These are phyloP conservation scores for Acleris holmiana DNA, from an alignment of 2,888 invertebrate species.

Conservation along the genomic window DNA sequence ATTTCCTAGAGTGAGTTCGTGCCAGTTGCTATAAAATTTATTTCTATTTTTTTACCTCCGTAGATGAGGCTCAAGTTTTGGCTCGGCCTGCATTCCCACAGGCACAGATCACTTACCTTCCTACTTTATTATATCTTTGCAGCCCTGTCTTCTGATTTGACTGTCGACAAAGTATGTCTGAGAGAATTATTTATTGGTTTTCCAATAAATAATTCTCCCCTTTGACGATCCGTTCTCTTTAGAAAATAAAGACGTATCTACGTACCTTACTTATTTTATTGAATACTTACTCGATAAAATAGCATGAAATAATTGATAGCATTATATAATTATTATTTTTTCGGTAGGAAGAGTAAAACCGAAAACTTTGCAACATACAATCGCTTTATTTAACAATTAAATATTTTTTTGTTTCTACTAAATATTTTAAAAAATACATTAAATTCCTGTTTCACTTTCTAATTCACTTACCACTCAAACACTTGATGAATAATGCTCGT, in stretches of 20 bases:
- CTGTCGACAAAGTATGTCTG: conserved; percentile 17
- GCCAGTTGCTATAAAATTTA: conserved; percentile 10
- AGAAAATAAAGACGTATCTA: background rate
- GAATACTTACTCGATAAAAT: no score
- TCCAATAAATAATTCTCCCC: no score
- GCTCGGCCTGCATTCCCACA: conserved; percentile 19
- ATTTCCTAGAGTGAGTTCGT: conserved; percentile 4
- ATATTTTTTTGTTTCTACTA: no score
- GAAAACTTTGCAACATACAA: no score
- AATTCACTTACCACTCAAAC: background rate
- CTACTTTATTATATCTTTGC: conserved; percentile 14
- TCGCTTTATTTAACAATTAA: no score
- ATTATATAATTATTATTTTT: no score
- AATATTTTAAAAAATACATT: background rate
- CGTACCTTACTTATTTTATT: background rate
- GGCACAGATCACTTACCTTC: conserved; percentile 24
- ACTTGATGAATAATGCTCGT: background rate
- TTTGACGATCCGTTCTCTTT: conserved; percentile 4
- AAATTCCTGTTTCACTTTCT: background rate
- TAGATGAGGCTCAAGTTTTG: conserved; percentile 20
- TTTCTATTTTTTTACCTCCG: conserved; percentile 11
- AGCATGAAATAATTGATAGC: no score
- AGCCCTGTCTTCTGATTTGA: conserved; percentile 8
- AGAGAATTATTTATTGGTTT: conserved; percentile 31
- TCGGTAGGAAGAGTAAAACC: no score